A percentile compares a stretch with the other conserved stretches of the same genome.
Evolutionary conservation across 2,113 vertebrate species (phyloP).

Genomic region (Microcebus jonahi): DNA sequence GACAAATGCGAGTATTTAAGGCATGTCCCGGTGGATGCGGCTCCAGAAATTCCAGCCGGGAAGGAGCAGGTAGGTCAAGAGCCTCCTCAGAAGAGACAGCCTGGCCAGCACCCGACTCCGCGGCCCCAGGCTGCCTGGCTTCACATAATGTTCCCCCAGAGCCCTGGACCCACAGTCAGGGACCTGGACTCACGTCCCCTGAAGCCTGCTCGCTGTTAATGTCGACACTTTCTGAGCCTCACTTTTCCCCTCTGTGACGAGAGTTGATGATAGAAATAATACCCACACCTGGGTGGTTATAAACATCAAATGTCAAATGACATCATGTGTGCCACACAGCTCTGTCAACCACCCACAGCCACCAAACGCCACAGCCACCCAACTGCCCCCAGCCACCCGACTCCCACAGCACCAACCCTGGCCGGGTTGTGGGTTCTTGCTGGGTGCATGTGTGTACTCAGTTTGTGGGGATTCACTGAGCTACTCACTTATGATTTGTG

Average conservation of each 20-base stretch:
- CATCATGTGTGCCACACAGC: neutral
- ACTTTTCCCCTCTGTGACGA: neutral
- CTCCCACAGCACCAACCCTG: neutral
- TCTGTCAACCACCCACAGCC: neutral
- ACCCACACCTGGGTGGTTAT: too few relatives aligned
- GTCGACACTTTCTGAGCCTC: neutral
- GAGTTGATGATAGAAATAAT: neutral
- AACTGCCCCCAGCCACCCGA: neutral
- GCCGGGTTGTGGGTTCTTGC: too few relatives aligned
- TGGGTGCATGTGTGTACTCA: neutral
- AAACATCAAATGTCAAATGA: neutral
- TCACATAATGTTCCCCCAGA: fast-evolving
- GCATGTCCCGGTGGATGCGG: fast-evolving
- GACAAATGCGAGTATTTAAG: fast-evolving
- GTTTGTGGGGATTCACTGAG: neutral
- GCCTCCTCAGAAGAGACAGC: neutral
- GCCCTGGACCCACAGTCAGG: neutral
- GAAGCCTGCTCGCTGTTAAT: neutral
- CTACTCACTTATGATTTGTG: neutral
- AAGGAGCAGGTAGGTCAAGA: neutral
- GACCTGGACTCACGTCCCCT: neutral
- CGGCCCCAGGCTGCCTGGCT: neutral
- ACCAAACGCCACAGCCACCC: neutral
- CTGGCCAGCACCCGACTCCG: neutral
- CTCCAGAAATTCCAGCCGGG: neutral